phyloP scores from a whole-genome alignment of 2,113 vertebrate species.

The Larimichthys crocea region DNA sequence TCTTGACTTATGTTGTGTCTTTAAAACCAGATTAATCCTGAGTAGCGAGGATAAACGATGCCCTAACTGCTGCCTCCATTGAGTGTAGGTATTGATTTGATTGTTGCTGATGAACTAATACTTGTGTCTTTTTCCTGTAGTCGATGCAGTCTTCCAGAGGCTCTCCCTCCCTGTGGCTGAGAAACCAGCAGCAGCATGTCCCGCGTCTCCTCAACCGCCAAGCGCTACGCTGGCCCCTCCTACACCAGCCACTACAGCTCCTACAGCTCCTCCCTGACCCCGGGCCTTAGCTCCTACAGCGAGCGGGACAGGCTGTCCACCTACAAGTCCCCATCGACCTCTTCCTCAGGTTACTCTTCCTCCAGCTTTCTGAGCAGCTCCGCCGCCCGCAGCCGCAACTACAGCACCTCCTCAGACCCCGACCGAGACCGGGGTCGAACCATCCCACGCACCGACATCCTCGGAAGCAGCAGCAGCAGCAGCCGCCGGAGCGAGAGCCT shows the following conservation, averaged over 20 bases:
- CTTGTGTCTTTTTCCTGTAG: slow-evolving; percentile 81
- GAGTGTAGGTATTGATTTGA: slow-evolving; percentile 43
- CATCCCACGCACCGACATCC: slow-evolving; percentile 86
- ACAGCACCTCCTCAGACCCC: slow-evolving; percentile 83
- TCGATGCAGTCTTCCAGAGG: slow-evolving; percentile 88
- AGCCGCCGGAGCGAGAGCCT: slow-evolving; percentile 88
- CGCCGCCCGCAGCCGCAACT: slow-evolving; percentile 80
- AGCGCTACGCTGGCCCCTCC: slow-evolving; percentile 88
- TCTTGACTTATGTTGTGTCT: slow-evolving; percentile 30
- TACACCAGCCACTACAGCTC: slow-evolving; percentile 89
- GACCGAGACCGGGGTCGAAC: slow-evolving; percentile 84
- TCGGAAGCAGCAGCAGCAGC: slow-evolving; percentile 72
- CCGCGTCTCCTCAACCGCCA: slow-evolving; percentile 94
- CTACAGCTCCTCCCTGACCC: slow-evolving; percentile 87
- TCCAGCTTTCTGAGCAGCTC: slow-evolving; percentile 87
- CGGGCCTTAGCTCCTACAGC: slow-evolving; percentile 85
- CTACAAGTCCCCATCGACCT: slow-evolving; percentile 69
- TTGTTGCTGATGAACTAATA: slow-evolving; percentile 61
- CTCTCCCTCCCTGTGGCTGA: slow-evolving; percentile 76
- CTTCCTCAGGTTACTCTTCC: slow-evolving; percentile 80
- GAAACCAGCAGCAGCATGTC: slow-evolving; percentile 90
- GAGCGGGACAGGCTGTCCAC: slow-evolving; percentile 87
- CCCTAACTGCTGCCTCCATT: slow-evolving; percentile 25
- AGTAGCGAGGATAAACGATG: slow-evolving; percentile 13
- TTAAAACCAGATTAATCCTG: slow-evolving; percentile 11